These are phyloP conservation scores for Triplophysa siluroides DNA, from an alignment of 2,113 vertebrate species.

Conservation along the genomic window DNA sequence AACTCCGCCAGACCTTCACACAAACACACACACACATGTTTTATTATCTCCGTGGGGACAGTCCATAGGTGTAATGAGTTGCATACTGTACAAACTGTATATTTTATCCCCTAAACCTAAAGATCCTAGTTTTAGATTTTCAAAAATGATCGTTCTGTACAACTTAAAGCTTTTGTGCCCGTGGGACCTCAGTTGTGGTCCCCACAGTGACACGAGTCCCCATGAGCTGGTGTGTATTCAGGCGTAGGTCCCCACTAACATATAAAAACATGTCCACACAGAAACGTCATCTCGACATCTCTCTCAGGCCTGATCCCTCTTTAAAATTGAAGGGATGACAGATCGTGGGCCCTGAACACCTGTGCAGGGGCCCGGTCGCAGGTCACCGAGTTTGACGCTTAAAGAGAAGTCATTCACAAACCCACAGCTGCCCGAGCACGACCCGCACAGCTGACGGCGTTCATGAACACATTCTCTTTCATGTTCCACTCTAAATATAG, in stretches of 20 bases:
- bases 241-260: no score
- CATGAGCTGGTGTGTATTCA: no score
- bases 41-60: no score
- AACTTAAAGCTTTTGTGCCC: neutral
- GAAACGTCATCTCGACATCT: neutral
- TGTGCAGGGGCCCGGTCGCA: neutral
- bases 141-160: no score
- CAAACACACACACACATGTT: neutral
- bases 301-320: neutral
- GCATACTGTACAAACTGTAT: no score
- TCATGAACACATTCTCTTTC: neutral
- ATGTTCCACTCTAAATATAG: neutral
- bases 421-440: neutral
- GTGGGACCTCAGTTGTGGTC: neutral
- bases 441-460: neutral
- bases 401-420: neutral
- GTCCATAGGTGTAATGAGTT: no score
- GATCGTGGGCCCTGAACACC: neutral
- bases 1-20: slow-evolving; percentile 89
- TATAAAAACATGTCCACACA: no score
- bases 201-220: no score
- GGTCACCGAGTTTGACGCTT: neutral
- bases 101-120: no score
- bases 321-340: neutral
- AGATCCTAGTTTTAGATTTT: no score